Conservation (phyloP, 2,113 vertebrate genomes). For the Calonectris borealis region DNA sequence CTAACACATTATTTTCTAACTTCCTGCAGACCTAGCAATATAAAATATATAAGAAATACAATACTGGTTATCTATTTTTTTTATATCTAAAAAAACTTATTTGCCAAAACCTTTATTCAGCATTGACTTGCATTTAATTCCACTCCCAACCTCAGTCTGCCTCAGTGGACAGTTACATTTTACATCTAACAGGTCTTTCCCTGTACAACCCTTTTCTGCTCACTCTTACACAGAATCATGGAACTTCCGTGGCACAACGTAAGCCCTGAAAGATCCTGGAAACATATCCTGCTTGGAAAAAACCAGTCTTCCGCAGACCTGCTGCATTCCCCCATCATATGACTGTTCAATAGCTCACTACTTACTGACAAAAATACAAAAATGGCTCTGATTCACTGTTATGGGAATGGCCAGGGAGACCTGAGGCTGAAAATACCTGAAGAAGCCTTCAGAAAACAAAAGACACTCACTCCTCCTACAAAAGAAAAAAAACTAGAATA, state of each 20-base stretch:
- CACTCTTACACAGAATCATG: not conserved
- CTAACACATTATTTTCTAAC: not conserved
- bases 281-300: not conserved
- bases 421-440: not conserved
- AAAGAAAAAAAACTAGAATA: not conserved
- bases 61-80: not conserved
- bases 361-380: not conserved
- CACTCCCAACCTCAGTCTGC: not conserved
- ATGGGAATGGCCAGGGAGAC: not conserved
- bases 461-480: not conserved
- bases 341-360: not conserved
- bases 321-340: not conserved
- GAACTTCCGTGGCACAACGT: not conserved
- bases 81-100: not conserved
- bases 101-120: not conserved
- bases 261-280: not conserved
- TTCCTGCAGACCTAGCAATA: not conserved
- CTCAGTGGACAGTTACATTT: not conserved
- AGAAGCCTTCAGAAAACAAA: not conserved
- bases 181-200: not conserved
- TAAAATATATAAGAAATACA: not conserved
- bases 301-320: accelerated
- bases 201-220: not conserved
- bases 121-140: not conserved
- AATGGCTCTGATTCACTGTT: not conserved